Conservation (phyloP, 1,140 invertebrate species). For the Nasonia giraulti region DNA sequence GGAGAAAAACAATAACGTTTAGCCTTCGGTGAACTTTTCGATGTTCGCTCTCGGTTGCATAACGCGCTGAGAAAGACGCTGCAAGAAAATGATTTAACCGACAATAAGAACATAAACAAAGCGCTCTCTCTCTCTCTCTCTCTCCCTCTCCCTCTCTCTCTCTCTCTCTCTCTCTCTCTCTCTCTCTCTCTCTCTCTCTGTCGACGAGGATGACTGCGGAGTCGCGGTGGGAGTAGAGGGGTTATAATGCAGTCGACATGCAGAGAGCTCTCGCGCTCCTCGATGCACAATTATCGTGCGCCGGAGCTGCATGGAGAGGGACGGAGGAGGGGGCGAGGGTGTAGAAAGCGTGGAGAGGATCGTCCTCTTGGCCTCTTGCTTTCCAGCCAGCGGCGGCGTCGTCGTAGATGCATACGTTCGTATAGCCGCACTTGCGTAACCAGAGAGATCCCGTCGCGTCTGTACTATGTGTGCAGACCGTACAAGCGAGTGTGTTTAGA, state of each 20-base stretch:
- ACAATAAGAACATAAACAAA: constrained; percentile 51
- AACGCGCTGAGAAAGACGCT: neutral
- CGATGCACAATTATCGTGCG: constrained; percentile 48
- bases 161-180: neutral
- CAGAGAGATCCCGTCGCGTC: neutral
- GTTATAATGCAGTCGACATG: neutral
- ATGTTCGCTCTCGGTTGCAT: constrained; percentile 21
- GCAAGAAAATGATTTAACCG: constrained; percentile 49
- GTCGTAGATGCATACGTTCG: constrained; percentile 20
- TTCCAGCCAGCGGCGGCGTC: constrained; percentile 57
- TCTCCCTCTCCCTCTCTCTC: neutral
- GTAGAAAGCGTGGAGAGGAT: constrained; percentile 69
- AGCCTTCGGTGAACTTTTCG: constrained; percentile 12
- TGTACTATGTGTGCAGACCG: neutral
- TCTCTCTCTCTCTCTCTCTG: neutral
- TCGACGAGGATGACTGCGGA: neutral
- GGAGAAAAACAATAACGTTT: constrained; percentile 40
- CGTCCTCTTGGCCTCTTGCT: constrained; percentile 71
- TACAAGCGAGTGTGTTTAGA: neutral
- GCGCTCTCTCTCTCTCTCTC: neutral
- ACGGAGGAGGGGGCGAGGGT: constrained; percentile 8
- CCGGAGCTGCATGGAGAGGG: neutral
- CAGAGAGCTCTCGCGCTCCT: constrained; percentile 1
- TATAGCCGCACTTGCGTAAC: constrained; percentile 37
- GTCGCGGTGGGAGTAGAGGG: constrained; percentile 1